Conservation (phyloP, 2,113 vertebrate genomes). For the Podilymbus podiceps region DNA sequence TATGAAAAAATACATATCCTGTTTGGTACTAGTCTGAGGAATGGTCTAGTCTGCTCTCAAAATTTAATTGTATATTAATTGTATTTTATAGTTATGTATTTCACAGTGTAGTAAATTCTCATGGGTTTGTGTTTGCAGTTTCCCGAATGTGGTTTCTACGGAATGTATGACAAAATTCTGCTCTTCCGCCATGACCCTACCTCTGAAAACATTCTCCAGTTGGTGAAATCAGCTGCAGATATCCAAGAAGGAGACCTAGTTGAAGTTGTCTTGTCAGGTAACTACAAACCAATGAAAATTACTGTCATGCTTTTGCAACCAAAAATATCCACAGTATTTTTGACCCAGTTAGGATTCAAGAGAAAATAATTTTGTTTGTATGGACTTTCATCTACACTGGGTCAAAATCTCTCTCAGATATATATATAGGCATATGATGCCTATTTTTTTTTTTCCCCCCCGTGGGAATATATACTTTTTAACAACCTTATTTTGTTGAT, state of each 20-base stretch:
- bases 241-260: constrained; percentile 89
- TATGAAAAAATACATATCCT: not conserved
- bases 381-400: not conserved
- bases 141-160: constrained; percentile 90
- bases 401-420: not conserved
- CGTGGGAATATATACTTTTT: not conserved
- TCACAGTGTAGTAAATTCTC: constrained; percentile 2
- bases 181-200: constrained; percentile 88
- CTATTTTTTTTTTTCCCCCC: not conserved
- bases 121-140: constrained; percentile 79
- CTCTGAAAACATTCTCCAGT: constrained; percentile 88
- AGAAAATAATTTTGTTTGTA: not conserved
- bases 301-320: not conserved
- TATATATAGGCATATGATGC: not conserved
- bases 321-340: not conserved
- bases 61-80: not conserved
- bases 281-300: not conserved
- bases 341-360: not conserved
- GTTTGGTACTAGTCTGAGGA: not conserved
- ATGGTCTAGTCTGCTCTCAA: not conserved
- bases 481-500: not conserved
- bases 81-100: not conserved
- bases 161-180: constrained; percentile 90
- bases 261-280: constrained; percentile 90
- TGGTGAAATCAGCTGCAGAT: constrained; percentile 85